phyloP scores from a whole-genome alignment of 2,797 vertebrate genomes.

The Gadopsis bispinosus region DNA sequence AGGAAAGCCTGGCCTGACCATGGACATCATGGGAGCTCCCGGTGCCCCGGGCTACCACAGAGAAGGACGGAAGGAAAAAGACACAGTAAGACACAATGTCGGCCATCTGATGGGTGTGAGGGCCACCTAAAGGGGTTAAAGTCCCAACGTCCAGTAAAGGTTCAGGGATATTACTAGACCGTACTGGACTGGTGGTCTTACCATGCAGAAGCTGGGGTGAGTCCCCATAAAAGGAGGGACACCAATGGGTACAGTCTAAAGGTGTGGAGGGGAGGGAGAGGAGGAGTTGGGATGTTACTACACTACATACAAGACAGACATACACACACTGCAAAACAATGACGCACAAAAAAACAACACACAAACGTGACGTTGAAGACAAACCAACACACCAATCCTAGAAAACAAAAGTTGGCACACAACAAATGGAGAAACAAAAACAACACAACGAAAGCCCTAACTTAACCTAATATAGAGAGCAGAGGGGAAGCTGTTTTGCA shows the following conservation, averaged over 20 bases:
- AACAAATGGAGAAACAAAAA: constrained; percentile 31
- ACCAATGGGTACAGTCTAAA: constrained; percentile 83
- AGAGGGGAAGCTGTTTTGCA: constrained; percentile 40
- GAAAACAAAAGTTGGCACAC: constrained; percentile 17
- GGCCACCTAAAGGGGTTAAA: constrained; percentile 59
- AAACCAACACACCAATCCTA: constrained; percentile 5
- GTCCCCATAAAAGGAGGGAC: constrained; percentile 86
- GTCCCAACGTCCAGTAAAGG: constrained; percentile 73
- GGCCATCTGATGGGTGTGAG: constrained; percentile 23
- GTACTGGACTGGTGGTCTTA: constrained; percentile 85
- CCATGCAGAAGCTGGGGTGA: constrained; percentile 92
- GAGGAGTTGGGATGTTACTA: constrained; percentile 81
- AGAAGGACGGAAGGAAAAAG: constrained; percentile 51
- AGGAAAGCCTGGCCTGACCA: constrained; percentile 94
- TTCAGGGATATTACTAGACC: constrained; percentile 63
- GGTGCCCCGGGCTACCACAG: constrained; percentile 87
- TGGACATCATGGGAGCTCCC: constrained; percentile 94
- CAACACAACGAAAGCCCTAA: constrained; percentile 35
- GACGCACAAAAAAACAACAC: constrained; percentile 10
- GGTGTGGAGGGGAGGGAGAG: constrained; percentile 76
- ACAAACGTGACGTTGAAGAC: constrained; percentile 8
- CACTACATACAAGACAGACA: constrained; percentile 70
- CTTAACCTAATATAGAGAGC: constrained; percentile 13
- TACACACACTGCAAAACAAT: constrained; percentile 58
- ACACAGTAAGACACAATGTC: constrained; percentile 50